Conservation (phyloP, 2,113 vertebrate species). For the Amia ocellicauda region DNA sequence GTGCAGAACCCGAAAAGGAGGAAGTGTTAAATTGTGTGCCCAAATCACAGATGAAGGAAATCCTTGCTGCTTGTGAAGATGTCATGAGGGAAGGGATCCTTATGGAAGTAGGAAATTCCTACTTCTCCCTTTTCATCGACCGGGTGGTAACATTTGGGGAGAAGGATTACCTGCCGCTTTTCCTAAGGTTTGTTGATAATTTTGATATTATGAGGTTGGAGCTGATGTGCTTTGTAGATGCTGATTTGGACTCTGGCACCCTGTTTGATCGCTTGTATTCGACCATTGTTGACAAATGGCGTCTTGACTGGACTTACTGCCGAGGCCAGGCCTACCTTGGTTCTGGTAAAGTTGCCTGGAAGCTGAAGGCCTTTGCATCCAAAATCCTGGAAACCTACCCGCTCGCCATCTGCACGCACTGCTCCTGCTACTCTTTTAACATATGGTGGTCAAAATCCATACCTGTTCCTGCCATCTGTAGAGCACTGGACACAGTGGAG, state of each 20-base stretch:
- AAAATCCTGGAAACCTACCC: constrained; percentile 88
- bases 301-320: constrained; percentile 86
- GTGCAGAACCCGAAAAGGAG: constrained; percentile 35
- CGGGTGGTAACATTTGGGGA: constrained; percentile 82
- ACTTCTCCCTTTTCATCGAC: constrained; percentile 89
- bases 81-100: constrained; percentile 83
- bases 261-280: constrained; percentile 77
- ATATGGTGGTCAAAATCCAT: constrained; percentile 87
- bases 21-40: constrained; percentile 66
- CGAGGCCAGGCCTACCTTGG: constrained; percentile 88
- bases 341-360: constrained; percentile 84
- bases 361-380: constrained; percentile 87
- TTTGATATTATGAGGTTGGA: constrained; percentile 87
- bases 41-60: constrained; percentile 80
- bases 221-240: constrained; percentile 84
- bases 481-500: constrained; percentile 80
- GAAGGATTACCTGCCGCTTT: constrained; percentile 76
- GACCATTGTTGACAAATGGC: constrained; percentile 82
- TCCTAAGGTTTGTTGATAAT: constrained; percentile 88
- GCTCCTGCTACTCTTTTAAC: constrained; percentile 91
- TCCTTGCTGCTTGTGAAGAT: constrained; percentile 84
- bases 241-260: constrained; percentile 65
- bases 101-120: constrained; percentile 79
- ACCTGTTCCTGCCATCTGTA: constrained; percentile 77
- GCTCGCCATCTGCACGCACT: constrained; percentile 84